phyloP scores from a whole-genome alignment of 2,888 invertebrate genomes.

The Malthinus seriepunctatus region DNA sequence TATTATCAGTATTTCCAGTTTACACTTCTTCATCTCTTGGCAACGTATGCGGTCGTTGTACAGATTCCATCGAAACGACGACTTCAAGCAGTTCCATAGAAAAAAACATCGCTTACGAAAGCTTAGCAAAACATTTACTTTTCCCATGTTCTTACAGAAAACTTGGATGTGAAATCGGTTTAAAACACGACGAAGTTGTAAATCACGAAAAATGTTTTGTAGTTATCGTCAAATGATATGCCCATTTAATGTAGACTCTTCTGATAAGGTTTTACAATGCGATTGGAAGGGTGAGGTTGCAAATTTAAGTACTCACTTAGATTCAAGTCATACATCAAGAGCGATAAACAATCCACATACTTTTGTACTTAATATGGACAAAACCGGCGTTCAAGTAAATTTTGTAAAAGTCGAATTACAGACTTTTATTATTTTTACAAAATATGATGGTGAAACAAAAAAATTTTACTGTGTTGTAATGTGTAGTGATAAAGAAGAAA shows the following conservation, averaged over 20 bases:
- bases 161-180: constrained; percentile 38
- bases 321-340: background rate
- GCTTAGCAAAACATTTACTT: constrained; percentile 19
- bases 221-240: constrained; percentile 36
- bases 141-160: constrained; percentile 41
- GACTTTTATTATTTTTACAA: constrained; percentile 39
- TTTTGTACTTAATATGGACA: constrained; percentile 7
- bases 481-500: background rate
- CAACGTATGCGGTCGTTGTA: constrained; percentile 19
- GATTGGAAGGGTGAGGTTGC: constrained; percentile 39
- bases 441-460: constrained; percentile 29
- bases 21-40: constrained; percentile 11
- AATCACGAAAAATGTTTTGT: constrained; percentile 40
- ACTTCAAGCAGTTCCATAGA: constrained; percentile 10
- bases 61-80: constrained; percentile 4
- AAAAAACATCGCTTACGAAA: constrained; percentile 23
- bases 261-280: constrained; percentile 29
- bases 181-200: constrained; percentile 32
- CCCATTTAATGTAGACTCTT: constrained; percentile 24
- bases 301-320: constrained; percentile 42
- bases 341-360: background rate
- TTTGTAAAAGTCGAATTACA: constrained; percentile 38
- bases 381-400: constrained; percentile 27
- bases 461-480: constrained; percentile 14
- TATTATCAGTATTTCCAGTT: constrained; percentile 16